These are phyloP conservation scores for Chascanopsetta lugubris DNA, from an alignment of 2,113 vertebrate species.

Conservation along the genomic window DNA sequence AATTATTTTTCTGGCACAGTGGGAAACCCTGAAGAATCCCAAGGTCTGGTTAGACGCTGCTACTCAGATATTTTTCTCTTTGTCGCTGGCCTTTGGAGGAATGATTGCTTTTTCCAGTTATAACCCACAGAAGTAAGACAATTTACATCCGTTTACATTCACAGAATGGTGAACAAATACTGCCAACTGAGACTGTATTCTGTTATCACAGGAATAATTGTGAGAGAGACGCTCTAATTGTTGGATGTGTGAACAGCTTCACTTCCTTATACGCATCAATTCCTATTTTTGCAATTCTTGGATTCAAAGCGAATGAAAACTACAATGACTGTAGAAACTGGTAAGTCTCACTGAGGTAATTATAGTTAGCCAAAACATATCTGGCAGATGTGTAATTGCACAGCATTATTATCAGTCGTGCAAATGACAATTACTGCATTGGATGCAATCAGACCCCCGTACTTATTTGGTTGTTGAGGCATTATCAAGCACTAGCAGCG, in stretches of 20 bases:
- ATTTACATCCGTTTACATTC: neutral
- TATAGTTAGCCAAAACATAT: neutral
- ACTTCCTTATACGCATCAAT: conserved; percentile 89
- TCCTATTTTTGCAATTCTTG: conserved; percentile 87
- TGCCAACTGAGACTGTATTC: neutral
- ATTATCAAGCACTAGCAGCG: neutral
- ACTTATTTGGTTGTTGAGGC: too few relatives aligned
- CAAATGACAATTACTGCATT: neutral
- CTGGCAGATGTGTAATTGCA: conserved; percentile 8
- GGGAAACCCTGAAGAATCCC: neutral
- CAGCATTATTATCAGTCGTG: conserved; percentile 9
- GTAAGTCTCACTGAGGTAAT: conserved; percentile 68
- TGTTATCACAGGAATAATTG: conserved; percentile 86
- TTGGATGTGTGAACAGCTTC: conserved; percentile 85
- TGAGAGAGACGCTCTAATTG: conserved; percentile 84
- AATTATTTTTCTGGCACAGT: neutral
- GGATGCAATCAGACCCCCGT: neutral
- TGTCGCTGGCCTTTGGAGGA: neutral
- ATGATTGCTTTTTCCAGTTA: conserved; percentile 86
- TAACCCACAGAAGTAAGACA: conserved; percentile 82
- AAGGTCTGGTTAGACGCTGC: conserved; percentile 86
- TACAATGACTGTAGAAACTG: conserved; percentile 81
- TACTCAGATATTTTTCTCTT: conserved; percentile 66
- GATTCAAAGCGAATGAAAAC: conserved; percentile 87
- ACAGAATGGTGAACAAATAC: neutral